These are phyloP conservation scores for Amphiura filiformis DNA, from an alignment of 35 echinoderm and acorn worm genomes.

Conservation along the genomic window DNA sequence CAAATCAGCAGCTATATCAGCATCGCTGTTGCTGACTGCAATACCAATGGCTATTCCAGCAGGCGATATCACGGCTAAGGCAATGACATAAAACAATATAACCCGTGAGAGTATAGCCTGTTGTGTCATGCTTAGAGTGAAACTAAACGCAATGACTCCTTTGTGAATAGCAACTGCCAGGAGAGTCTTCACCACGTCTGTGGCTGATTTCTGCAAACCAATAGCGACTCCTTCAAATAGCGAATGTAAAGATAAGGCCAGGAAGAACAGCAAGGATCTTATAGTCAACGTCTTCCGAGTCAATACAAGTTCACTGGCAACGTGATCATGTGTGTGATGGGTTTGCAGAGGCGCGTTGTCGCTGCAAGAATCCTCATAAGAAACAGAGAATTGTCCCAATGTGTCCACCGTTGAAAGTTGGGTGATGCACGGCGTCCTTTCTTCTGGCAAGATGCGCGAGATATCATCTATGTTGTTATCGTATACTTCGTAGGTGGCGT, in stretches of 20 bases:
- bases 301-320: not conserved
- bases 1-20: not conserved
- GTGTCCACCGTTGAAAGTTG: too few relatives aligned
- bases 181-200: not conserved
- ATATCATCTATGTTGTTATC: not conserved
- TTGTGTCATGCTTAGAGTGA: constrained; percentile 9
- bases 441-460: not conserved
- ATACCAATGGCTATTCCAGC: constrained; percentile 24
- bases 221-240: constrained; percentile 43
- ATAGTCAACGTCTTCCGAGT: not conserved
- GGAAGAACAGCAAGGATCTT: constrained; percentile 10
- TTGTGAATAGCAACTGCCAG: constrained; percentile 32
- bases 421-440: too few relatives aligned
- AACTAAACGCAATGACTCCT: constrained; percentile 22
- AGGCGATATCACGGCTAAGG: constrained; percentile 7
- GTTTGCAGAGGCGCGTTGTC: not conserved
- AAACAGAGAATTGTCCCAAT: too few relatives aligned
- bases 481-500: not conserved
- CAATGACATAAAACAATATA: not conserved
- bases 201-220: not conserved
- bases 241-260: constrained; percentile 30
- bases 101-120: not conserved
- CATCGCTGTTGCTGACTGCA: not conserved
- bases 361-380: not conserved
- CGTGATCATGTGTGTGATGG: not conserved